phyloP scores from a whole-genome alignment of 1,140 invertebrate species.

The Steinernema khuongi region DNA sequence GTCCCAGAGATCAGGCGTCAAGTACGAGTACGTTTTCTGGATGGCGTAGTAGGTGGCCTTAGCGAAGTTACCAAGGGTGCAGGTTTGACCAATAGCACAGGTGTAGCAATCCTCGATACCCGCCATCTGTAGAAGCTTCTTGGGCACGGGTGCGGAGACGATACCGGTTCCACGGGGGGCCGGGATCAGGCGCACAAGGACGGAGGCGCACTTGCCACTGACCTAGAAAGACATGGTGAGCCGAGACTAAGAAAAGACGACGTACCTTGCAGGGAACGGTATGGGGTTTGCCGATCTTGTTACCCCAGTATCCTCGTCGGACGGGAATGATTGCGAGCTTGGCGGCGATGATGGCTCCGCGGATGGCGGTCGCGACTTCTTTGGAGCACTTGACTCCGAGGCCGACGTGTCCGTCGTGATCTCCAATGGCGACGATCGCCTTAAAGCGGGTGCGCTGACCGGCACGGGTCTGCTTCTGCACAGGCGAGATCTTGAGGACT shows the following conservation, averaged over 20 bases:
- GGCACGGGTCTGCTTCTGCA: slow-evolving; percentile 98
- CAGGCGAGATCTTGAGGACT: slow-evolving; percentile 98
- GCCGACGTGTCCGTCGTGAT: slow-evolving; percentile 94
- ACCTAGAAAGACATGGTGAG: slow-evolving; percentile 68
- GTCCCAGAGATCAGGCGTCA: slow-evolving; percentile 97
- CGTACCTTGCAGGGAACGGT: slow-evolving; percentile 95
- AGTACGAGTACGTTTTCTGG: slow-evolving; percentile 91
- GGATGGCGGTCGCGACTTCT: slow-evolving; percentile 98
- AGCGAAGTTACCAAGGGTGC: slow-evolving; percentile 75
- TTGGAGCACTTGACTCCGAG: slow-evolving; percentile 97
- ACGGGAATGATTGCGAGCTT: slow-evolving; percentile 97
- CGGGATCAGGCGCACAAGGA: slow-evolving; percentile 89
- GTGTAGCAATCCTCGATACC: slow-evolving; percentile 77
- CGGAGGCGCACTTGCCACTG: slow-evolving; percentile 96
- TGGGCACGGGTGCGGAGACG: slow-evolving; percentile 95
- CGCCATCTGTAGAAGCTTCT: slow-evolving; percentile 77
- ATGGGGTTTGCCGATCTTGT: slow-evolving; percentile 97
- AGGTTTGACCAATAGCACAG: slow-evolving; percentile 71
- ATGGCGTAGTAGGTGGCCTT: slow-evolving; percentile 98
- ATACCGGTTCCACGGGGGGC: slow-evolving; percentile 98
- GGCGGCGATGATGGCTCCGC: slow-evolving; percentile 91
- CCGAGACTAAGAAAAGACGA: slow-evolving; percentile 29
- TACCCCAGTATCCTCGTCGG: slow-evolving; percentile 94
- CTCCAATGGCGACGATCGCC: slow-evolving; percentile 83
- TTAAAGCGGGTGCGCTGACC: slow-evolving; percentile 98